phyloP scores from a whole-genome alignment of 2,113 vertebrate genomes.

The Stegastes partitus region DNA sequence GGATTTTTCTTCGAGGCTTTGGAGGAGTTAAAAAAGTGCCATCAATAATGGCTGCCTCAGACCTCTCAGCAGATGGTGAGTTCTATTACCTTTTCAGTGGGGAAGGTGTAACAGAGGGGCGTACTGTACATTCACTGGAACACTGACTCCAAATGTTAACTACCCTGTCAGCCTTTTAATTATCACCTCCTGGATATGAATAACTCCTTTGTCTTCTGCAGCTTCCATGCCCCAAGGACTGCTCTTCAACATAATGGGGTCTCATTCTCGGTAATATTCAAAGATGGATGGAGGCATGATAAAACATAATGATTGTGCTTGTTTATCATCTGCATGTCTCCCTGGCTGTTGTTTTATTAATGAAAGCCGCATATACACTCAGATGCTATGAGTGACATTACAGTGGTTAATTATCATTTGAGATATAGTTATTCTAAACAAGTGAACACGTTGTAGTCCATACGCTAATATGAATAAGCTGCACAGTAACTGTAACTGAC shows the following conservation, averaged over 20 bases:
- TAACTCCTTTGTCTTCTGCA: constrained; percentile 39
- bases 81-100: constrained; percentile 36
- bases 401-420: background rate
- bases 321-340: constrained; percentile 12
- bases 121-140: constrained; percentile 49
- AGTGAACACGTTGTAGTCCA: no score
- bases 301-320: background rate
- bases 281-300: background rate
- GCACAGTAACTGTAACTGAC: background rate
- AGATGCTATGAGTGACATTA: background rate
- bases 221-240: background rate
- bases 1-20: constrained; percentile 1
- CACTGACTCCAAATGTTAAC: constrained; percentile 60
- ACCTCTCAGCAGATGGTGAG: constrained; percentile 21
- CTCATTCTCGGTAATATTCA: constrained; percentile 16
- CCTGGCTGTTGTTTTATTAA: background rate
- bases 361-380: background rate
- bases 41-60: constrained; percentile 31
- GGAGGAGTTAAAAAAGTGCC: background rate
- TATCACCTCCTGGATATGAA: constrained; percentile 53
- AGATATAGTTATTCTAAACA: no score
- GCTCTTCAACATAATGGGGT: constrained; percentile 3
- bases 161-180: constrained; percentile 66
- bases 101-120: constrained; percentile 35
- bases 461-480: background rate